Percentiles rank a stretch among this genome's conserved stretches.
Conservation (phyloP, 2,888 invertebrate species). For the Neocrepidodera transversa region DNA sequence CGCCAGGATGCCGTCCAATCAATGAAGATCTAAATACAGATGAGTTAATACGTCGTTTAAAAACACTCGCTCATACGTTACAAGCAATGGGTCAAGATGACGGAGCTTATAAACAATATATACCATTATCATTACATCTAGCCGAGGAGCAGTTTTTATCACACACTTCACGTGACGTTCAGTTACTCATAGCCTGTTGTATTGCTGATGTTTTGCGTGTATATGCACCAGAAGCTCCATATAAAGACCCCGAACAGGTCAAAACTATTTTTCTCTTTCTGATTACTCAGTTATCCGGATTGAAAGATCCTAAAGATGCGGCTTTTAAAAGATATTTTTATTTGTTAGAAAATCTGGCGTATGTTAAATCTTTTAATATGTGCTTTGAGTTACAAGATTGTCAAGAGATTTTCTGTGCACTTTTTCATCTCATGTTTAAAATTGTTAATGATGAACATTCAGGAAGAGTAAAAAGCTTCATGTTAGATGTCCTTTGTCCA, state of each 20-base stretch:
- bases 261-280: conserved; percentile 93
- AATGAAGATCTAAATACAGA: conserved; percentile 95
- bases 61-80: conserved; percentile 91
- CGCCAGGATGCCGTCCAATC: conserved; percentile 92
- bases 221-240: conserved; percentile 97
- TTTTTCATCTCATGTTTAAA: conserved; percentile 93
- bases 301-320: conserved; percentile 95
- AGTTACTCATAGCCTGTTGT: conserved; percentile 94
- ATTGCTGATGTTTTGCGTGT: conserved; percentile 96
- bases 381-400: conserved; percentile 97
- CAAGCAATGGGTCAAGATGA: conserved; percentile 98
- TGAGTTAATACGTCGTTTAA: conserved; percentile 92
- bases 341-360: conserved; percentile 93
- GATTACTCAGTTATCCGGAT: conserved; percentile 90
- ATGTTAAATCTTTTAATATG: conserved; percentile 98
- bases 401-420: conserved; percentile 93
- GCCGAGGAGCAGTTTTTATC: conserved; percentile 92
- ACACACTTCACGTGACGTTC: conserved; percentile 90
- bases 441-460: conserved; percentile 98
- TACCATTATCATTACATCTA: conserved; percentile 89
- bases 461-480: conserved; percentile 93
- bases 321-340: conserved; percentile 98
- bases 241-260: conserved; percentile 94
- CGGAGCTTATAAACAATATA: conserved; percentile 89
- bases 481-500: conserved; percentile 94